Evolutionary conservation across 2,888 invertebrate genomes (phyloP).

Genomic region (Drosophila hamatofila): DNA sequence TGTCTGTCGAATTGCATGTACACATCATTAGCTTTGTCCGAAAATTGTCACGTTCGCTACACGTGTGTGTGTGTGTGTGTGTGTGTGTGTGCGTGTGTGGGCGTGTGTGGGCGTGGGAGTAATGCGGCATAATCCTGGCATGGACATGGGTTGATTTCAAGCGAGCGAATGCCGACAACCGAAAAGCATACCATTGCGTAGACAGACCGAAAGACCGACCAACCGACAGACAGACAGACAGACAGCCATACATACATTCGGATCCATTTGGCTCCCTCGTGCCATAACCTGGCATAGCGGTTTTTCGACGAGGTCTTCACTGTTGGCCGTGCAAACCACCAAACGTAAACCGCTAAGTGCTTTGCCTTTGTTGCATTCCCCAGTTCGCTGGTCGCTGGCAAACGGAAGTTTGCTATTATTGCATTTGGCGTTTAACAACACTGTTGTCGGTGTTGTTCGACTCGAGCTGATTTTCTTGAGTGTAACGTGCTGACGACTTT

Average conservation of each 20-base stretch:
- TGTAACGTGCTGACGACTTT: constrained; percentile 70
- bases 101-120: constrained; percentile 2
- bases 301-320: background rate
- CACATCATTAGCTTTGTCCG: constrained; percentile 76
- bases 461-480: constrained; percentile 44
- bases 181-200: constrained; percentile 15
- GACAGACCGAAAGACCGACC: constrained; percentile 3
- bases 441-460: constrained; percentile 40
- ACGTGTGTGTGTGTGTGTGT: constrained; percentile 17
- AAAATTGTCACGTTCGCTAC: constrained; percentile 72
- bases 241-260: background rate
- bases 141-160: constrained; percentile 22
- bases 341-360: constrained; percentile 68
- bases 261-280: constrained; percentile 20
- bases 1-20: constrained; percentile 63
- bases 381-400: constrained; percentile 23
- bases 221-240: background rate
- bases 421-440: constrained; percentile 64
- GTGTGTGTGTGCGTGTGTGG: background rate
- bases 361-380: constrained; percentile 64
- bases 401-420: constrained; percentile 69
- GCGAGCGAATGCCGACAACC: constrained; percentile 26
- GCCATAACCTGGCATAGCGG: constrained; percentile 39
- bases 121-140: constrained; percentile 69
- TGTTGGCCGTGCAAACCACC: constrained; percentile 42